Percentiles rank a stretch among this genome's conserved stretches.
Conservation (phyloP, 2,888 invertebrate species). For the Uloborus plumipes region DNA sequence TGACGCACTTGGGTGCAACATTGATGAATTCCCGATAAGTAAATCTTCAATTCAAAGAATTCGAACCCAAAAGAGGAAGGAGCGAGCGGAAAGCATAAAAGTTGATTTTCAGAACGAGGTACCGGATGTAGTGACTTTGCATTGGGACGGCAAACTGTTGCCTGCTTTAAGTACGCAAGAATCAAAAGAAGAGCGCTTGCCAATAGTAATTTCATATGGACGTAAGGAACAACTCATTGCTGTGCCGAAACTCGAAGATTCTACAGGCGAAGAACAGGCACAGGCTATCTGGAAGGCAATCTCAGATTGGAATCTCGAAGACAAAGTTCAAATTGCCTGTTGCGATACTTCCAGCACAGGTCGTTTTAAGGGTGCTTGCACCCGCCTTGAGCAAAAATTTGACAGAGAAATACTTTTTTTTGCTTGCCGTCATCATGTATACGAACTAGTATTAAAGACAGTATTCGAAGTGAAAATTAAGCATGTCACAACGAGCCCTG, state of each 20-base stretch:
- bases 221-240: background rate
- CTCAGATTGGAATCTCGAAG: constrained; percentile 10
- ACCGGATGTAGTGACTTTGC: too few species aligned
- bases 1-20: too few species aligned
- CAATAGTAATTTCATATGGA: background rate
- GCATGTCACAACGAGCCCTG: too few species aligned
- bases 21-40: too few species aligned
- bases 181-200: background rate
- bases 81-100: too few species aligned
- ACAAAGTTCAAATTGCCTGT: constrained; percentile 2
- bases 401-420: background rate
- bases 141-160: background rate
- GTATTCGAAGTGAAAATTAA: background rate
- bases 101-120: too few species aligned
- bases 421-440: too few species aligned
- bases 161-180: background rate
- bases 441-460: background rate
- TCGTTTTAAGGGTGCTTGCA: background rate
- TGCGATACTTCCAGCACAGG: background rate
- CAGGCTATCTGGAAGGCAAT: background rate
- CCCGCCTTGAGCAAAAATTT: background rate
- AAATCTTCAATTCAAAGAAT: too few species aligned
- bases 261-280: background rate
- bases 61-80: too few species aligned
- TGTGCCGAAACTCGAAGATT: constrained; percentile 2